Base-by-base conservation (phyloP, 2,797 vertebrate species). In the Sciaenops ocellatus region DNA sequence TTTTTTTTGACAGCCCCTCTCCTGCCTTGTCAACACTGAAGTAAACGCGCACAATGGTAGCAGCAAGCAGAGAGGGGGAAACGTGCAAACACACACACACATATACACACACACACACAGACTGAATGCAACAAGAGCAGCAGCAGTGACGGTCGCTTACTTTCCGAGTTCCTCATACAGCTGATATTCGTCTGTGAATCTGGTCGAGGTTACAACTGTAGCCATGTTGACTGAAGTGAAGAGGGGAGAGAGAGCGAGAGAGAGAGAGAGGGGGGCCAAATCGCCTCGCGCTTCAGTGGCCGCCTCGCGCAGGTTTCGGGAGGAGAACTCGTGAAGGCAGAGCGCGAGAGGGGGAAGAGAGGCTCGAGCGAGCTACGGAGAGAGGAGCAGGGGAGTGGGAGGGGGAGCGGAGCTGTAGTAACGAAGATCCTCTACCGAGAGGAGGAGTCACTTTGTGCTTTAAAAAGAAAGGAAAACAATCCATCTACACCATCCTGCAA, bases 151-250 rank as follows among this genome's bases (percentile, higher is more conserved):
- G 80, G 76, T 84, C 68, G 67, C 97, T 97, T 97, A 99, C 97
- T 99, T 98, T 95, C 97, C 98, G 90, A 99, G 97, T 91, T 98
- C 98, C 93, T 99, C 98, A 91, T 97, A 98, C 85, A 99, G 97
- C 95, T 98, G 97, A 85, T 98, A 97, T 84, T 99, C 98, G 94
- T 99, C 98, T 80, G 97, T 98, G 93, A 99, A 99, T 85, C 98
- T 95, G 91, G 98, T 99, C 82, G 96, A 98, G 94, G 96, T 97
- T 83, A 96, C 97, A 86, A 97, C 95, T 86, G 97, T 97, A 93
- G 97, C 96, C 97, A 98, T 98, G 96, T 96, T 91, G 91, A 86
- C 84, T 52, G 86, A 20, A 82, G 89, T 63, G 88, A 24, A 65
- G 70, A 55, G 81, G 51, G 67, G 73, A 76, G 30, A 34, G 34